Evolutionary conservation across 2,888 invertebrate genomes (phyloP), one percentile per base, ranked within the genome.

Genomic region (Yponomeuta cagnagella): DNA sequence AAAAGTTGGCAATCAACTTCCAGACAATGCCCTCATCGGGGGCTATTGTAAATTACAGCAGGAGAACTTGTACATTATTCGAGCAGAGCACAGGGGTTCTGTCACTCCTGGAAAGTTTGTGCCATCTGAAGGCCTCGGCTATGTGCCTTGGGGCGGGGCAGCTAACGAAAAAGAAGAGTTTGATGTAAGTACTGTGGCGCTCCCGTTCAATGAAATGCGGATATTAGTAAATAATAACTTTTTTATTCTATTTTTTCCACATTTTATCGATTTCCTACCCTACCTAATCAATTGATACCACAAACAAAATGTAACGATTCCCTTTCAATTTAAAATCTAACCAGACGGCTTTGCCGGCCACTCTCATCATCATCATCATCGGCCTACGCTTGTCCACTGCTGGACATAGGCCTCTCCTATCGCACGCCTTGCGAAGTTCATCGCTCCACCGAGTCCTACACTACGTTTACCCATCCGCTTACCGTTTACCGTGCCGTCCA

Each of bases 71-170:
- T 72, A 73, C 63, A 70, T 73, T 30, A 72, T 71, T 0, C 68
- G 73, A 5, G 72, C 72, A 12, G 70, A 70, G 15, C 72, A 72
- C 70, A 33, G 71, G 23, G 73, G 73, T 0, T 73, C 73, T 5
- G 8, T 72, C 48, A 73, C 73, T 5, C 73, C 73, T 5, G 73
- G 73, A 10, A 73, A 73, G 31, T 72, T 67, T 31, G 67, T 72
- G 2, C 71, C 72, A 2, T 72, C 72, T 6, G 15, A 58, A 10
- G 69, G 71, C 10, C 67, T 52, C 15, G 71, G 72, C 15, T 73
- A 63, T 31, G 68, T 73, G 8, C 23, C 74, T 2, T 74, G 74
- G 74, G 74, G 74, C 30, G 72, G 72, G 23, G 33, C 70, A 30
- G 69, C 72, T 9, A 72, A 33, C 48, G 48, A 48, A 37, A 68